Evolutionary conservation across 2,888 invertebrate species (phyloP), one percentile per base, ranked within the genome.

Genomic region (Ectemnius continuus): DNA sequence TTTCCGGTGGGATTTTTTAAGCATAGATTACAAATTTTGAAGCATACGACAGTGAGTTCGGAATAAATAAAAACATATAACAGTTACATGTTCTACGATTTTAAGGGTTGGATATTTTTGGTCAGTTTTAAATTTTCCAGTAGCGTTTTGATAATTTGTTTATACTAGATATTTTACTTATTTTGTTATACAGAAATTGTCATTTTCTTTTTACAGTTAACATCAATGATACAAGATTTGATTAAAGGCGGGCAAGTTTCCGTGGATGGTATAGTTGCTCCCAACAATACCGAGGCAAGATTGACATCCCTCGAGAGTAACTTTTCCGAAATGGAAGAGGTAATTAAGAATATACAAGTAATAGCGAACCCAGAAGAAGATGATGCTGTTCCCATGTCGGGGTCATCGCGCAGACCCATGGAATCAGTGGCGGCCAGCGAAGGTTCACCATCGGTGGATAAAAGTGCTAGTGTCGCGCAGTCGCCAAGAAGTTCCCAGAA

Each of bases 241-340:
- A 77, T 86, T 6, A 85, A 86, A 58, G 75, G 65, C 4, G 77
- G 67, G 4, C 0, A 2, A 0, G 2, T 52, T 23, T 4, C 58
- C 16, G 5, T 11, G 1, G 75, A 61, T 69, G 75, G 46, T 67
- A 75, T 6, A 63, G 82, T 69, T 92, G 83, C 81, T 93, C 61
- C 91, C 90, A 18, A 89, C 81, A 16, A 52, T 16, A 14, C 94
- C 47, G 90, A 92, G 61, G 62, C 81, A 5, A 81, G 82, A 61
- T n/a, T 86, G 6, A 64, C 56, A 56, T 72, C 83, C 61, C 36
- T 87, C 18, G 85, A 85, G 73, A 76, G 56, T 13, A 74, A 79
- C 63, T 16, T 85, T 2, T 57, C 48, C 6, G 70, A 68, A 48
- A 61, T 82, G 47, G 70, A 79, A 11, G 47, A 47, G 14, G 46